Conservation (phyloP, 2,797 vertebrate genomes). For the Sebastes glaucus region DNA sequence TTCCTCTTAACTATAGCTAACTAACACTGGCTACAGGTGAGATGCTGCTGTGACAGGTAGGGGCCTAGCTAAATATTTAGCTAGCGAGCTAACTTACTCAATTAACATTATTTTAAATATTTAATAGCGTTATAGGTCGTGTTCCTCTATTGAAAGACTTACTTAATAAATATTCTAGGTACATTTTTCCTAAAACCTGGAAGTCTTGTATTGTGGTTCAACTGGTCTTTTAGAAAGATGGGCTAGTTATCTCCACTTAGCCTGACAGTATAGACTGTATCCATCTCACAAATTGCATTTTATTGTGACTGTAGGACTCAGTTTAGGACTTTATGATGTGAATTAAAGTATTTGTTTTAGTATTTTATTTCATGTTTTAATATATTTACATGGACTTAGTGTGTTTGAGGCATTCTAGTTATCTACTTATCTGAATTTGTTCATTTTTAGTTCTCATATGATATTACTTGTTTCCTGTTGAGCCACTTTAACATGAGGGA, state of each 20-base stretch:
- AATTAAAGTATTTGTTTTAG: neutral
- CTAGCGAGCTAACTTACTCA: neutral
- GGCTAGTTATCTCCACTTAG: neutral
- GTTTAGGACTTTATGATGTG: neutral
- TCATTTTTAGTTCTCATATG: neutral
- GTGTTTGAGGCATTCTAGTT: neutral
- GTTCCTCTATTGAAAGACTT: too few species aligned
- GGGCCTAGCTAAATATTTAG: neutral
- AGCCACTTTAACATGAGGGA: neutral
- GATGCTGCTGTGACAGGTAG: neutral
- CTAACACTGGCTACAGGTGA: neutral
- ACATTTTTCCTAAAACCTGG: too few species aligned
- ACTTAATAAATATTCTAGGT: neutral
- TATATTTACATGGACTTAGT: neutral
- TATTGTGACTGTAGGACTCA: neutral
- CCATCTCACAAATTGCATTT: neutral
- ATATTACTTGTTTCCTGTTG: neutral
- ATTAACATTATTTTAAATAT: neutral
- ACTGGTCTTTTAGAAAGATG: neutral
- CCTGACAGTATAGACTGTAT: neutral
- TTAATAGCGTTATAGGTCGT: neutral
- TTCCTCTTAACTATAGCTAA: neutral
- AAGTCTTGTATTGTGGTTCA: neutral
- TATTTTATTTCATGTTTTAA: neutral
- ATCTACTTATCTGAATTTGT: too few species aligned